Base-by-base conservation (phyloP, 30 jellyfish, hydroid and myxozoan genomes). In the Calvadosia cruxmelitensis region DNA sequence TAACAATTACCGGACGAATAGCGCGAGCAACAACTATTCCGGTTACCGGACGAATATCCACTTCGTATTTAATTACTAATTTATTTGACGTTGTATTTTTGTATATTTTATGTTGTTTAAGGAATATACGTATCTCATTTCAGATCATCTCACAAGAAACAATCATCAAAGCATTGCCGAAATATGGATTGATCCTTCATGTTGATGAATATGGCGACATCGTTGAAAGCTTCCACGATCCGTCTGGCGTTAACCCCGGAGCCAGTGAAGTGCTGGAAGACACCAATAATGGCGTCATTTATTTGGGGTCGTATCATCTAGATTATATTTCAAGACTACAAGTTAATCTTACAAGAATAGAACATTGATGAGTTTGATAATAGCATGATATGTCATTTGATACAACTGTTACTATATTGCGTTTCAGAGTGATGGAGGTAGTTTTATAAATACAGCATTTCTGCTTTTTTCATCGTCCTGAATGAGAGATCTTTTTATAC, bases 201-300 rank as follows among this genome's bases (percentile, higher is more conserved):
- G 84, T 89, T 23, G 86, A 89, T 77, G 87, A 89, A 49, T 72
- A 71, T 29, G 98, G 98, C 25, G 95, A 89, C 71, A 70, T 74
- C 31, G 62, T 72, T 30, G 82, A 76, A 42, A 80, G 95, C 50
- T 81, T 34, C 70, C 98, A 89, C 65, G 98, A 89, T 52, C 94
- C 98, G 0, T 49, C 85, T 66, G 98, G 93, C 42, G 84, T 77
- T 27, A 81, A 80, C 27, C 34, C 79, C 27, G 82, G 81, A 1
- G 92, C 81, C 3, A 80, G 95, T 48, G 98, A 89, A 69, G 92
- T 89, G 1, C 92, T 73, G 49, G 95, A 89, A 69, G 95, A 89
- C 51, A 23, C 78, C 7, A 71, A 69, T 0, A 88, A 78, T 27
- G 83, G 74, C 26, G 91, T 81, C 31, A 53, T 89, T 1, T 89